Conservation (phyloP, 2,888 invertebrate genomes). For the Latrodectus hesperus region DNA sequence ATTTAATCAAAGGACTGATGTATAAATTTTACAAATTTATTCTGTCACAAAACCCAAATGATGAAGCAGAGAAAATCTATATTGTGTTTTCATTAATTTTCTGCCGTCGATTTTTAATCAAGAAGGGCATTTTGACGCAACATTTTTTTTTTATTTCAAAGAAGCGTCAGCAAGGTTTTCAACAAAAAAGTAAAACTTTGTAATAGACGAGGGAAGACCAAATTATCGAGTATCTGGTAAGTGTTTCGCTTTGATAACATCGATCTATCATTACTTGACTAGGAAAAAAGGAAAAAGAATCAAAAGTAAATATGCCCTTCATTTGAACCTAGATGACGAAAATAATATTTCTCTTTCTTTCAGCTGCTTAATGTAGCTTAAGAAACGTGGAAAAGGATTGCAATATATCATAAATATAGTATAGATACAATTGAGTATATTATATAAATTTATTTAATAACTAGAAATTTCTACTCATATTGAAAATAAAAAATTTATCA, state of each 20-base stretch:
- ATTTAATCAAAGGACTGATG: too few relatives aligned
- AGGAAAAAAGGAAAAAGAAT: background rate
- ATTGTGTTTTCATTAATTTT: conserved; percentile 31
- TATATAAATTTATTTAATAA: too few relatives aligned
- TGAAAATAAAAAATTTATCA: too few relatives aligned
- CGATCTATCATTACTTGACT: conserved; percentile 41
- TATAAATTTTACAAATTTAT: too few relatives aligned
- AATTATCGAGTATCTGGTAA: conserved; percentile 52
- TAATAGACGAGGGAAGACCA: conserved; percentile 27
- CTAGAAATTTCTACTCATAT: too few relatives aligned
- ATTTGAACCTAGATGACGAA: conserved; percentile 2
- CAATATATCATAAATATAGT: too few relatives aligned
- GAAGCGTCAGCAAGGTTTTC: conserved; percentile 9
- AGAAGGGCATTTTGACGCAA: conserved; percentile 14
- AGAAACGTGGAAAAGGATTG: too few relatives aligned
- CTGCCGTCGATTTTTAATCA: conserved; percentile 39
- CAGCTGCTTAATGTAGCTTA: too few relatives aligned
- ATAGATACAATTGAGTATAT: too few relatives aligned
- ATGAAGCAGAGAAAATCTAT: background rate
- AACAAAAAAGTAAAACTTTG: conserved; percentile 5
- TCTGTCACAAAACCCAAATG: too few relatives aligned
- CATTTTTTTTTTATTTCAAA: background rate
- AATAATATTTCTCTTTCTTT: too few relatives aligned
- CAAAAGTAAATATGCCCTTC: background rate
- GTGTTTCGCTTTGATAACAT: conserved; percentile 53